These are phyloP conservation scores for Lasioglossum figueresi DNA, from an alignment of 2,888 invertebrate genomes.

Conservation along the genomic window DNA sequence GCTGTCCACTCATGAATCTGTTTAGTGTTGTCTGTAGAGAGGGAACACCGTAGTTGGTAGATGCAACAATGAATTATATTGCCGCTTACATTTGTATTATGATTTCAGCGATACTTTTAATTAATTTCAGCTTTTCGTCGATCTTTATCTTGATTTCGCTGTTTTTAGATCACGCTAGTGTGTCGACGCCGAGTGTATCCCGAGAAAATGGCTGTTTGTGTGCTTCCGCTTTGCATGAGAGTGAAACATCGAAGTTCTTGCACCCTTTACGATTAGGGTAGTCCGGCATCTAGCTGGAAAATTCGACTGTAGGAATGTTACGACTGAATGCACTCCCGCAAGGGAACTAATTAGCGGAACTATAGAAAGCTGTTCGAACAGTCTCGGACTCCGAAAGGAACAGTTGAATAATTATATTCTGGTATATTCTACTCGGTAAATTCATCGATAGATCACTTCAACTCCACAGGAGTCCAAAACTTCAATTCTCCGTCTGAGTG, in stretches of 20 bases:
- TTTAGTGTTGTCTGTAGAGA: not conserved
- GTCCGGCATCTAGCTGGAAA: not conserved
- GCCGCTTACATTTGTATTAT: conserved; percentile 1
- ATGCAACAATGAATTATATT: not conserved
- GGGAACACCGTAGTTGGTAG: not conserved
- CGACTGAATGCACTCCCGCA: not conserved
- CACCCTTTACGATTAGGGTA: conserved; percentile 9
- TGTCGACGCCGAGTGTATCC: not conserved
- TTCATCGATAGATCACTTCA: not conserved
- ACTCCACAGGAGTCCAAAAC: not conserved
- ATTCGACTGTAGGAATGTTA: not conserved
- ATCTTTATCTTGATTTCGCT: conserved; percentile 25
- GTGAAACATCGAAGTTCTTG: conserved; percentile 21
- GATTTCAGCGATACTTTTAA: not conserved
- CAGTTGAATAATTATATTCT: not conserved
- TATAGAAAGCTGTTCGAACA: not conserved
- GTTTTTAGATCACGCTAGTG: conserved; percentile 22
- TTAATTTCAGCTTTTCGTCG: not conserved
- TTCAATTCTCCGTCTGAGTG: not conserved
- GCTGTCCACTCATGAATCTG: no score
- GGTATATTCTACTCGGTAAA: not conserved
- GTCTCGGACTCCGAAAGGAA: not conserved
- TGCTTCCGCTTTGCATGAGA: conserved; percentile 51
- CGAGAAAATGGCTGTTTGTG: conserved; percentile 2
- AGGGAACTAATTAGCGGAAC: not conserved